Conservation (phyloP, 2,797 vertebrate genomes). For the Smutsia gigantea region DNA sequence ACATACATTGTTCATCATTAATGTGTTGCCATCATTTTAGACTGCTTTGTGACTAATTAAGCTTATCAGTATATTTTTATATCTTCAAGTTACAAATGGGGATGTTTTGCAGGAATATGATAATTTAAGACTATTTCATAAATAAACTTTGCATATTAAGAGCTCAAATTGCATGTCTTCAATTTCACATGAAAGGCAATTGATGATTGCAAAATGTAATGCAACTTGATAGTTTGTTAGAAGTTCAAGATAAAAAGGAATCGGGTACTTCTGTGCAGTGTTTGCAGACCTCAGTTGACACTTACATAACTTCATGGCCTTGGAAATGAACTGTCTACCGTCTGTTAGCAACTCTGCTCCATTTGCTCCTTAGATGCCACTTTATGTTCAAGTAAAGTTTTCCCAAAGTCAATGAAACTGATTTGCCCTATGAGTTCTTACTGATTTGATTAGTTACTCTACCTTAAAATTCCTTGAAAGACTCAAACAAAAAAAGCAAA, state of each 20-base stretch:
- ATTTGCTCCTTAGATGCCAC: neutral
- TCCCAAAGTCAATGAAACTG: conserved; percentile 31
- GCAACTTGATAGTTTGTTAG: conserved; percentile 10
- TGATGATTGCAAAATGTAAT: conserved; percentile 17
- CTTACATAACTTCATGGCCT: neutral
- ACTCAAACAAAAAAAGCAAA: conserved; percentile 22
- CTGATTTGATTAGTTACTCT: conserved; percentile 23
- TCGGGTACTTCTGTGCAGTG: neutral
- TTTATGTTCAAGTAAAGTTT: conserved; percentile 31
- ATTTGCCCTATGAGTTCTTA: neutral
- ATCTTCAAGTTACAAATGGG: neutral
- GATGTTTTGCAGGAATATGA: conserved; percentile 15
- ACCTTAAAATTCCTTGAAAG: conserved; percentile 33
- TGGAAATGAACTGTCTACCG: neutral
- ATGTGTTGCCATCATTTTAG: neutral
- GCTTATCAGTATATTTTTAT: conserved; percentile 3
- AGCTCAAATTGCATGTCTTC: conserved; percentile 41
- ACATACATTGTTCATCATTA: neutral
- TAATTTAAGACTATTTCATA: conserved; percentile 45
- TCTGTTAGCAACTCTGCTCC: neutral
- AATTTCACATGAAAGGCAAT: conserved; percentile 43
- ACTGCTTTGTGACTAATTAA: conserved; percentile 30
- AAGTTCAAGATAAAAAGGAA: conserved; percentile 40
- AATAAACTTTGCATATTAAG: conserved; percentile 52
- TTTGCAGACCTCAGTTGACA: neutral